A percentile compares a stretch with the other conserved stretches of the same genome.
Conservation (phyloP, 2,797 vertebrate genomes). For the Eidolon dupreanum region DNA sequence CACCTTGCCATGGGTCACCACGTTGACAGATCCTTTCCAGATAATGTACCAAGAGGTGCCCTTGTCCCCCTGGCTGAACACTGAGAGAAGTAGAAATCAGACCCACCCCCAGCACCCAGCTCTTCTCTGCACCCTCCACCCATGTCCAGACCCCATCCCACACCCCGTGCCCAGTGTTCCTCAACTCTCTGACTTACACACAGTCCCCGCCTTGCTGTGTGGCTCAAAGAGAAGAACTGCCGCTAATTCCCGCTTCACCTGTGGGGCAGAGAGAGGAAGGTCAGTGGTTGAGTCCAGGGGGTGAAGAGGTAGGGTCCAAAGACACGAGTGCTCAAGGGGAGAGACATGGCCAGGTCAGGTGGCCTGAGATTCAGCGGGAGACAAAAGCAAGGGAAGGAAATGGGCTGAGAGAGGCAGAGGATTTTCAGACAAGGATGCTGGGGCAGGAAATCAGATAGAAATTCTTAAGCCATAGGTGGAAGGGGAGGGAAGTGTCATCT, state of each 20-base stretch:
- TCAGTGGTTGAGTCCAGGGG: not conserved
- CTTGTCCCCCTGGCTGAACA: slow-evolving; percentile 98
- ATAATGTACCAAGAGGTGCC: slow-evolving; percentile 99
- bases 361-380: not conserved
- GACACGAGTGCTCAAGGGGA: rapidly evolving
- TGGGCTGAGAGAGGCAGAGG: not conserved
- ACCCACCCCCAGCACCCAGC: not conserved
- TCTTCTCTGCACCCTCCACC: not conserved
- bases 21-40: slow-evolving; percentile 98
- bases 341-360: not conserved
- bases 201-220: slow-evolving; percentile 94
- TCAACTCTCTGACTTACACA: slow-evolving; percentile 88
- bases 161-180: not conserved
- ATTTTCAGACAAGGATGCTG: not conserved
- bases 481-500: rapidly evolving
- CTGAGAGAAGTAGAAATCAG: slow-evolving; percentile 81
- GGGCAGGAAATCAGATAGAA: not conserved
- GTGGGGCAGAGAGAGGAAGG: not conserved
- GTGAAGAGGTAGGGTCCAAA: not conserved
- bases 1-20: slow-evolving; percentile 98
- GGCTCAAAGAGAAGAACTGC: slow-evolving; percentile 96
- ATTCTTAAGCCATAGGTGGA: not conserved
- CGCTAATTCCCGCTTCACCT: slow-evolving; percentile 96
- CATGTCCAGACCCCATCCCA: not conserved
- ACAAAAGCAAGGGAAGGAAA: not conserved